A percentile compares a stretch with the other conserved stretches of the same genome.
These are phyloP conservation scores for Mimumesa dahlbomi DNA, from an alignment of 2,888 invertebrate genomes.

Conservation along the genomic window DNA sequence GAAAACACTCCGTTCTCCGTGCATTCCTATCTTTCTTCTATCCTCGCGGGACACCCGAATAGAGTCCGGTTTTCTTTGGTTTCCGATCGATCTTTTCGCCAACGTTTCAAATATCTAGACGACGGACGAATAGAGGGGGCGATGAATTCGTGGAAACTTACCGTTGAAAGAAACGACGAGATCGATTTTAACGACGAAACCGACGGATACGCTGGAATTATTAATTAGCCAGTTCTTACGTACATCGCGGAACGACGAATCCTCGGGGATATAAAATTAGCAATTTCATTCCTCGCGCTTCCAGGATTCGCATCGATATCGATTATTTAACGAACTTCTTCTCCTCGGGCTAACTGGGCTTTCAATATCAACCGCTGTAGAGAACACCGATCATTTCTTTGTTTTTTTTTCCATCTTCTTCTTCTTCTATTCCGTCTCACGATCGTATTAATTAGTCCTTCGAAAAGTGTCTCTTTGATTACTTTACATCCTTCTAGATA, in stretches of 20 bases:
- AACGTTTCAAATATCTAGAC: conserved; percentile 32
- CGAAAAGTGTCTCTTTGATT: conserved; percentile 27
- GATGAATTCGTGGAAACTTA: conserved; percentile 51
- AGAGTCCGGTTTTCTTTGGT: conserved; percentile 42
- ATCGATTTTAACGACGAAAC: conserved; percentile 72
- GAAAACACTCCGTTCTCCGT: conserved; percentile 19
- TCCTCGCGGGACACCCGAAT: conserved; percentile 48
- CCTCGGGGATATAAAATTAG: conserved; percentile 74
- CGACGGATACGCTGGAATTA: conserved; percentile 70
- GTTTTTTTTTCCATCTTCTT: conserved; percentile 28
- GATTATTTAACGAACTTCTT: conserved; percentile 67
- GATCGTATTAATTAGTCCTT: conserved; percentile 41
- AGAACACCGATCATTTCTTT: conserved; percentile 30
- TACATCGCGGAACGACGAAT: conserved; percentile 33
- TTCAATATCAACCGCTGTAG: conserved; percentile 37
- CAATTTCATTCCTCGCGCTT: conserved; percentile 74
- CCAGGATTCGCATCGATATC: conserved; percentile 74
- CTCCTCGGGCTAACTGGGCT: conserved; percentile 7
- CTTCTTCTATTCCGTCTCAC: conserved; percentile 18
- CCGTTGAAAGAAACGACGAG: conserved; percentile 46
- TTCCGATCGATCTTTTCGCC: conserved; percentile 9
- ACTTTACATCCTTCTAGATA: too few species aligned
- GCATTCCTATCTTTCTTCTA: conserved; percentile 56
- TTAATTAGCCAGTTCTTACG: conserved; percentile 73
- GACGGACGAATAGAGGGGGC: conserved; percentile 3